These are phyloP conservation scores for Chymomyza amoena DNA, from an alignment of 2,888 invertebrate species.

Conservation along the genomic window DNA sequence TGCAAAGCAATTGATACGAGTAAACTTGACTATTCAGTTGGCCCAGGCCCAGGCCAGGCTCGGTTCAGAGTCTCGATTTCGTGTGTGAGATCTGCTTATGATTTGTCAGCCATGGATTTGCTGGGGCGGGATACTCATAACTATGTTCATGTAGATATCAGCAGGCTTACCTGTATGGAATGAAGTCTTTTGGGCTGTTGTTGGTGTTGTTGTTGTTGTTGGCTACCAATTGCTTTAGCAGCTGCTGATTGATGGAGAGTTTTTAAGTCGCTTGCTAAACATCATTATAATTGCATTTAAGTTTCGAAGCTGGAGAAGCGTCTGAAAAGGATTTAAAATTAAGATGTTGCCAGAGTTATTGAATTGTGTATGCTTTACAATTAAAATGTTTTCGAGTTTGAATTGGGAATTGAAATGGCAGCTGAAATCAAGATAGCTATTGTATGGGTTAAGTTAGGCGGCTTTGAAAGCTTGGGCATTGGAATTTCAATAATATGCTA, in stretches of 20 bases:
- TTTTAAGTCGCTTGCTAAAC: constrained; percentile 10
- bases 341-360: background rate
- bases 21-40: background rate
- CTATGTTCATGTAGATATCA: background rate
- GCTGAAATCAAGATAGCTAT: background rate
- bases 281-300: background rate
- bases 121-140: constrained; percentile 5
- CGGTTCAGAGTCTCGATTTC: background rate
- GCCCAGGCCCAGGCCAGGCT: background rate
- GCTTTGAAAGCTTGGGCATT: background rate
- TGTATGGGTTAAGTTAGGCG: background rate
- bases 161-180: background rate
- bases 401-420: background rate
- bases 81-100: constrained; percentile 42
- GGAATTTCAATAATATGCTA: too few relatives aligned
- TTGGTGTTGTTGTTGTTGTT: constrained; percentile 10
- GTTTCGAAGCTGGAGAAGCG: background rate
- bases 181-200: background rate
- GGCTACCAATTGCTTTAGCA: constrained; percentile 60
- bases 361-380: background rate
- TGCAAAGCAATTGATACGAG: constrained; percentile 45
- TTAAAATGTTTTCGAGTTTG: background rate
- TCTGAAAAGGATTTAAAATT: background rate
- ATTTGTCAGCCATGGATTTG: constrained; percentile 61
- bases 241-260: constrained; percentile 67